Base-by-base conservation (phyloP, 2,797 vertebrate genomes). In the Microctenopoma stevenorrisi region DNA sequence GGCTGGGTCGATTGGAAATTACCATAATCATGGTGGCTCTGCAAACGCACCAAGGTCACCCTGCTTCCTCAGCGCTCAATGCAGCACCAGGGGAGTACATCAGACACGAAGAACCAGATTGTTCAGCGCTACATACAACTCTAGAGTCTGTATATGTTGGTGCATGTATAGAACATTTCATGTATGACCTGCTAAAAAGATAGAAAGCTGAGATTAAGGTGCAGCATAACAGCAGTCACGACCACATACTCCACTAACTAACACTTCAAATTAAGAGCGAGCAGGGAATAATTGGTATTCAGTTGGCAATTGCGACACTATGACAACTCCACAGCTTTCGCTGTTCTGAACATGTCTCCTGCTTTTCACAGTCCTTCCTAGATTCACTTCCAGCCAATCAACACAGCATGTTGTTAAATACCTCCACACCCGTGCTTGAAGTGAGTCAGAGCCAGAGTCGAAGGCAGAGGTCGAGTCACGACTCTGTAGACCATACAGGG, bases 31-130 rank as follows among this genome's bases (percentile, higher is more conserved):
- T 7, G 30, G 74, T 72, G 73, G 76, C 81, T 78, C 77, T 76
- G 76, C 75, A 81, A 22, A 70, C 78, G 14, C 74, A 69, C 72
- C 90, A 93, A 92, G 92, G 91, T 93, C 88, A 92, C 88, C 88
- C 85, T 77, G 74, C 72, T 49, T 74, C 70, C 73, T 69, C 79
- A 48, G 65, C 16, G 50, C 80, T 82, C 55, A n/a, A 68, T 69
- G 68, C 67, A 63, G 68, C 69, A 68, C 78, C 60, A n/a, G 64
- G 79, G 78, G 86, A 86, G 74, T 46, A 68, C 60, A 80, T 80
- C 73, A 82, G 80, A 85, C 77, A 72, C 81, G 58, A 60, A 49
- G 55, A 66, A 60, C 55, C 72, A 56, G 69, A 65, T 59, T 40
- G 62, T 52, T 66, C 60, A 43, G 69, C 3, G 0, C 18, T 11